Percentiles rank a stretch among this genome's conserved stretches.
Evolutionary conservation across 2,888 invertebrate species (phyloP).

Genomic region (Stenodema calcarata): DNA sequence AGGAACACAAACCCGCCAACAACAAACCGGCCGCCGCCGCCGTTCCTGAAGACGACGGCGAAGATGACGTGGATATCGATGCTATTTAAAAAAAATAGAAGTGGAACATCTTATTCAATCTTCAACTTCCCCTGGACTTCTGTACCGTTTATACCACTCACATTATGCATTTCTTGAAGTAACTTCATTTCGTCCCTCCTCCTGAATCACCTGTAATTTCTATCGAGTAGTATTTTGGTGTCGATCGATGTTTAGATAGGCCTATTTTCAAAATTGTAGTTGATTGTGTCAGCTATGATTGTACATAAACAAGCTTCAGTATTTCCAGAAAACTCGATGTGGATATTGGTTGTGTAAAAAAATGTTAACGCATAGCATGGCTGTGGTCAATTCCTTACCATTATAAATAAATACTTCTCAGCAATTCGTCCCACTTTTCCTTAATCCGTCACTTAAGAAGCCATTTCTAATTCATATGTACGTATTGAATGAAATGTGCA

Average conservation of each 20-base stretch:
- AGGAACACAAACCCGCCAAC: slow-evolving; percentile 64
- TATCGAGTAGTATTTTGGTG: background rate
- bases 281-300: slow-evolving; percentile 1
- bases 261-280: slow-evolving; percentile 25
- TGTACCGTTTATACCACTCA: slow-evolving; percentile 45
- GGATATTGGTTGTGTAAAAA: slow-evolving; percentile 25
- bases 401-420: slow-evolving; percentile 31
- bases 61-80: slow-evolving; percentile 89
- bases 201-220: background rate
- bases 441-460: background rate
- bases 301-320: slow-evolving; percentile 25
- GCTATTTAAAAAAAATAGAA: slow-evolving; percentile 71
- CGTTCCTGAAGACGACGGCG: slow-evolving; percentile 70
- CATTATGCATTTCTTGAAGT: slow-evolving; percentile 18
- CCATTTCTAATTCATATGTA: background rate
- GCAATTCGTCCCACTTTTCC: background rate
- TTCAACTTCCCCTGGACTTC: background rate
- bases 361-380: slow-evolving; percentile 36
- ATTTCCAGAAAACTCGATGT: slow-evolving; percentile 11
- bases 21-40: slow-evolving; percentile 63
- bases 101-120: background rate
- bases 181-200: background rate
- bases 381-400: slow-evolving; percentile 42
- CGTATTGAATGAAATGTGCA: background rate
- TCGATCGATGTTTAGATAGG: slow-evolving; percentile 29